phyloP scores from a whole-genome alignment of 2,113 vertebrate genomes.

The Tachysurus vachellii region DNA sequence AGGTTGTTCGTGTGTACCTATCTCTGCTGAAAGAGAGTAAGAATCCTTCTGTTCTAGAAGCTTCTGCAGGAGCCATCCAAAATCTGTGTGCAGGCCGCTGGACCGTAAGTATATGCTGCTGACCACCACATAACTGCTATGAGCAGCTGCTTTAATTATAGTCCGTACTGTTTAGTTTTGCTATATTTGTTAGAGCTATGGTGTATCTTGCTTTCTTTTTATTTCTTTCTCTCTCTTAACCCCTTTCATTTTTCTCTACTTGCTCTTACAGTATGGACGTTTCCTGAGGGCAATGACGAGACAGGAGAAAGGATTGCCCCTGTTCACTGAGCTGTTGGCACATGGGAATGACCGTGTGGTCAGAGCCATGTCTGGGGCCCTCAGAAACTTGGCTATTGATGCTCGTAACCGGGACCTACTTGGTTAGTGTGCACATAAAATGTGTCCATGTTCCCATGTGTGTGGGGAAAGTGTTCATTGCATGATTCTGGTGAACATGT shows the following conservation, averaged over 20 bases:
- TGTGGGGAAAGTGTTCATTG: background rate
- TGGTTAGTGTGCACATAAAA: conserved; percentile 71
- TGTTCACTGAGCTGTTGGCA: conserved; percentile 86
- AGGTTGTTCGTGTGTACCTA: conserved; percentile 91
- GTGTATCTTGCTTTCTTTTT: too few species aligned
- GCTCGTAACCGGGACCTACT: conserved; percentile 87
- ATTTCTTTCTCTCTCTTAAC: background rate
- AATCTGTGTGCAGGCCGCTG: conserved; percentile 94
- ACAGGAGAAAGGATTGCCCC: conserved; percentile 88
- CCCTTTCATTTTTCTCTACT: too few species aligned
- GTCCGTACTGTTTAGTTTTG: background rate
- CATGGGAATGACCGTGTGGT: conserved; percentile 88
- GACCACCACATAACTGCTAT: background rate
- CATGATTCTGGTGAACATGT: background rate
- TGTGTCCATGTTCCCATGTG: background rate
- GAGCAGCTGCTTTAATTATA: conserved; percentile 8
- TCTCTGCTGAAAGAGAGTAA: conserved; percentile 90
- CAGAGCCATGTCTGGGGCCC: conserved; percentile 88
- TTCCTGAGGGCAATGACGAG: conserved; percentile 86
- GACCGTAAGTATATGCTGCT: conserved; percentile 72
- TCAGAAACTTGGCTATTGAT: conserved; percentile 93
- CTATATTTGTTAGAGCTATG: background rate
- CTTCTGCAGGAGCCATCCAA: conserved; percentile 91
- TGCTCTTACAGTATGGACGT: conserved; percentile 79
- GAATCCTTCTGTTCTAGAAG: conserved; percentile 89